Evolutionary conservation across 2,797 vertebrate genomes (phyloP), one percentile per base, ranked within the genome.

Genomic region (Emydoidea blandingii): DNA sequence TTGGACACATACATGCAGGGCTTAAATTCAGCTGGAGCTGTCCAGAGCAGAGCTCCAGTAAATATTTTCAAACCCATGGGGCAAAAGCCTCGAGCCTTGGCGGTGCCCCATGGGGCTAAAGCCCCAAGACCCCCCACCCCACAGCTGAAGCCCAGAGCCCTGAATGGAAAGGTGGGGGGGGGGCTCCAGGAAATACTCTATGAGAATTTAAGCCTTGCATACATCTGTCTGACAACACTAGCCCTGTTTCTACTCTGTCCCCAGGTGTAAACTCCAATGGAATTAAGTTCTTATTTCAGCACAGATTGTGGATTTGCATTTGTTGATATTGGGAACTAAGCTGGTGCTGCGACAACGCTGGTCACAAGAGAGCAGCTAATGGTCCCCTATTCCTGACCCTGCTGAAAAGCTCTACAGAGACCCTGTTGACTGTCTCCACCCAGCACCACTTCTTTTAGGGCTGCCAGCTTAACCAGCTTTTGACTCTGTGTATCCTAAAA

Each of bases 401-500:
- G 29, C 57, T 27, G 65, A 1, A 0, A 41, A 90, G 37, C 18
- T 81, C 47, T 50, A 23, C 93, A 86, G 83, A 41, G 93, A 25
- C 15, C 44, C 18, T 3, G 2, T 53, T 53, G 78, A 74, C 27
- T 49, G 78, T 34, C 85, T 57, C 86, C 34, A 37, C 7, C 72
- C 62, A 10, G 62, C 31, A 34, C 16, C 62, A 19, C 62, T 65
- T 19, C 34, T 19, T n/a, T 18, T 65, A 65, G 16, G 62, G 12
- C 49, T 85, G 86, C 53, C 90, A 62, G 47, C 34, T 47, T 53
- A 31, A 34, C 18, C 7, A 31, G 50, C 53, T 81, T 41, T 0
- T 0, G 62, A 81, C 29, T 85, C 86, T 57, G 2, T 0, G 68
- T 78, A 10, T n/a, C 79, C 49, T 53, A 4, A 0, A 44, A 50